phyloP scores from a whole-genome alignment of 2,113 vertebrate species.

The Triplophysa siluroides region DNA sequence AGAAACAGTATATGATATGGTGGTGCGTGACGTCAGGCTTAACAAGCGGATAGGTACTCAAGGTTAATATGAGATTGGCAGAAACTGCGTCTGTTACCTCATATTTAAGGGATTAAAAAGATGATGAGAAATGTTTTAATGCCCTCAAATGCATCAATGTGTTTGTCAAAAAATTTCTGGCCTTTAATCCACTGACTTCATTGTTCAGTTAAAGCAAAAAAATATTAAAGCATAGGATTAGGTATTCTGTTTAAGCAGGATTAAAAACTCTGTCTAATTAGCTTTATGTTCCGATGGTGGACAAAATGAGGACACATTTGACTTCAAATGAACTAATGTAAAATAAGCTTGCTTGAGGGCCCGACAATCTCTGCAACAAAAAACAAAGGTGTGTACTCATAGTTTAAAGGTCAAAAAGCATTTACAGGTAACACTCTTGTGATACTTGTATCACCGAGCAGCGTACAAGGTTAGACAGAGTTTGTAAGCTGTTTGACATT shows the following conservation, averaged over 20 bases:
- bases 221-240: slow-evolving; percentile 36
- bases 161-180: not conserved
- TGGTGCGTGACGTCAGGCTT: too few species aligned
- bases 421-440: slow-evolving; percentile 28
- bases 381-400: not conserved
- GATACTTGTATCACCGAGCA: not conserved
- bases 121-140: slow-evolving; percentile 18
- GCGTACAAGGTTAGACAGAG: slow-evolving; percentile 10
- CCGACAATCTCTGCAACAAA: too few species aligned
- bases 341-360: not conserved
- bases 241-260: slow-evolving; percentile 33
- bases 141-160: slow-evolving; percentile 8
- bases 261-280: slow-evolving; percentile 45
- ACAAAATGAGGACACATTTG: slow-evolving; percentile 29
- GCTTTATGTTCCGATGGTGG: slow-evolving; percentile 34
- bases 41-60: too few species aligned
- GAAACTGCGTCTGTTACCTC: too few species aligned
- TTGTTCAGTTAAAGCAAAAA: slow-evolving; percentile 30
- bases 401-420: slow-evolving; percentile 27
- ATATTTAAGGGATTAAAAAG: not conserved
- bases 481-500: not conserved
- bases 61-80: too few species aligned
- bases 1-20: too few species aligned
- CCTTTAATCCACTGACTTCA: slow-evolving; percentile 29
- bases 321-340: slow-evolving; percentile 40